Evolutionary conservation across 1,140 invertebrate species (phyloP), one percentile per base, ranked within the genome.

Genomic region (Maniola jurtina): DNA sequence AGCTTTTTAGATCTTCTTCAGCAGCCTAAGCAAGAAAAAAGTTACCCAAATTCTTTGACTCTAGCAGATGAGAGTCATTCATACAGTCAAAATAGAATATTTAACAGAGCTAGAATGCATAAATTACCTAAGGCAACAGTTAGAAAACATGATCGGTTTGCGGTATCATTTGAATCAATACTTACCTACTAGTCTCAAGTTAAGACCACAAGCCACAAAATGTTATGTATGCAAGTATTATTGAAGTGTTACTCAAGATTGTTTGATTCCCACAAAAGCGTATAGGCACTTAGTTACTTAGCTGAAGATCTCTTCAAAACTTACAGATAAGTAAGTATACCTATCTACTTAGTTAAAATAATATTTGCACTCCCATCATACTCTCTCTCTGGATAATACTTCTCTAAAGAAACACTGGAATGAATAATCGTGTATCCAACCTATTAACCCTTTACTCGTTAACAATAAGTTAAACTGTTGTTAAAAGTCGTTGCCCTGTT

Each of bases 181-280:
- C 25, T 25, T 25, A 13, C 13, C 13, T 55, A 0, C 54, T 68
- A 60, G 35, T 63, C 45, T 68, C 59, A 52, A 55, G 58, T 68
- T 64, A 58, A 56, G 35, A 68, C 70, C 70, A 47, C 70, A 72
- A 63, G 42, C 66, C 70, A 59, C 63, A 61, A 42, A 66, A 59
- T 48, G 48, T 54, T 61, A 60, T 52, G 34, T 61, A 65, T 56
- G 52, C 54, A 34, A 45, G 45, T 61, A 66, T 59, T 60, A 60
- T 68, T 45, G 56, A 68, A 66, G 25, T 47, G 11, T 65, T 65
- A 57, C 54, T 54, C 8, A 64, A 52, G 48, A 9, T 52, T 11
- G 25, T 25, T 52, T 35, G 10, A 38, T 38, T 35, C 56, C 38
- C 56, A 58, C 56, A 58, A 36, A 9, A 40, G 15, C 15, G 15